phyloP scores from a whole-genome alignment of 2,797 vertebrate genomes.

The Phataginus tricuspis region DNA sequence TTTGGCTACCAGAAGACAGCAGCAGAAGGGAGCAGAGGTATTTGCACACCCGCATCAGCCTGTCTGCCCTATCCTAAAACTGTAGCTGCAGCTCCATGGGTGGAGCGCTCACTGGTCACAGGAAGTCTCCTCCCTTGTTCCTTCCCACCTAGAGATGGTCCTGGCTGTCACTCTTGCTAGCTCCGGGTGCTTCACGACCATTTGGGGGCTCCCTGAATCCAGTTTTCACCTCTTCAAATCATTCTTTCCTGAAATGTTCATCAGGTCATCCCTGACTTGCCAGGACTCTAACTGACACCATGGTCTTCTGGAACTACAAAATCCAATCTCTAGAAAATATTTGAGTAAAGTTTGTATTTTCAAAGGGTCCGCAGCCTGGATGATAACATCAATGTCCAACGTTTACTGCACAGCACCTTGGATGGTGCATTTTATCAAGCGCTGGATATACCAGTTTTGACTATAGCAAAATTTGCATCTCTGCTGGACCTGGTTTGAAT shows the following conservation, averaged over 20 bases:
- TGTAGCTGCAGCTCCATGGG: neutral
- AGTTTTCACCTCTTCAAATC: neutral
- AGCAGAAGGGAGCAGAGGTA: neutral
- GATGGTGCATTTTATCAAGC: neutral
- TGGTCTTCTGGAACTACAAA: neutral
- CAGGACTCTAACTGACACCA: neutral
- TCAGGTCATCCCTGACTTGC: neutral
- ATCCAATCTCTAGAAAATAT: neutral
- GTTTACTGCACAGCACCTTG: neutral
- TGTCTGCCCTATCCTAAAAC: neutral
- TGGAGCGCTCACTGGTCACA: neutral
- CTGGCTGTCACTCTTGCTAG: neutral
- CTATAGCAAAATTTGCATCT: neutral
- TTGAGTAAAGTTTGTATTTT: neutral
- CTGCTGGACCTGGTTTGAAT: neutral
- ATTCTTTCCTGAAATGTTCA: neutral
- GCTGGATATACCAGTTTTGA: neutral
- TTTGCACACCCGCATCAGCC: neutral
- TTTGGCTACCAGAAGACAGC: neutral
- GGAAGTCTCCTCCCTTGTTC: neutral
- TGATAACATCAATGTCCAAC: neutral
- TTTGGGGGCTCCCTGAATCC: neutral
- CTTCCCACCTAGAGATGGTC: neutral
- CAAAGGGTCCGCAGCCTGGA: neutral
- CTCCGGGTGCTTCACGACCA: neutral